These are phyloP conservation scores for Patiria pectinifera DNA, from an alignment of 53 echinoderm and acorn worm species.

Conservation along the genomic window DNA sequence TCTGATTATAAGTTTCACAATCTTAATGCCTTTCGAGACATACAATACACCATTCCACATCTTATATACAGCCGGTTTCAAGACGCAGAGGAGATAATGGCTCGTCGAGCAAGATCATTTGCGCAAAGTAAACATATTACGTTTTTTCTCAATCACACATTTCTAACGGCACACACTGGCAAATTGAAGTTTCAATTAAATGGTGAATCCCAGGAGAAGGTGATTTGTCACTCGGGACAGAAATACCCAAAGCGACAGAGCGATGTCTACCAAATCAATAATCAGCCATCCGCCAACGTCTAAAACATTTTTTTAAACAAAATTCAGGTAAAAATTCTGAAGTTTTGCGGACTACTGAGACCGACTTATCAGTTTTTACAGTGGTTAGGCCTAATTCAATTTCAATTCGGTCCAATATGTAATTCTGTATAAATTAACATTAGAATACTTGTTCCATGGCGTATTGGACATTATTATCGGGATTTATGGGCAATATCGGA, in stretches of 20 bases:
- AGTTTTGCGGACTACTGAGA: not conserved
- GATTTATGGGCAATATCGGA: not conserved
- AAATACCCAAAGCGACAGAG: not conserved
- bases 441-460: not conserved
- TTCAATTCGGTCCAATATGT: not conserved
- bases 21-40: not conserved
- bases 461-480: not conserved
- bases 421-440: not conserved
- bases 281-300: not conserved
- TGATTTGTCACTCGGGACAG: not conserved
- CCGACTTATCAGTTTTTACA: not conserved
- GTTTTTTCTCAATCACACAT: not conserved
- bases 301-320: not conserved
- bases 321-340: not conserved
- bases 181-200: slow-evolving; percentile 23
- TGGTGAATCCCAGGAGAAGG: not conserved
- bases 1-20: not conserved
- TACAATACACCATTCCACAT: not conserved
- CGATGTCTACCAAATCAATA: not conserved
- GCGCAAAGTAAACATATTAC: slow-evolving; percentile 39
- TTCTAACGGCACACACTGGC: not conserved
- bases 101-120: slow-evolving; percentile 14
- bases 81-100: not conserved
- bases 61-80: not conserved
- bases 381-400: not conserved